Evolutionary conservation across 2,888 invertebrate genomes (phyloP).

Genomic region (Drosophila phalerata): DNA sequence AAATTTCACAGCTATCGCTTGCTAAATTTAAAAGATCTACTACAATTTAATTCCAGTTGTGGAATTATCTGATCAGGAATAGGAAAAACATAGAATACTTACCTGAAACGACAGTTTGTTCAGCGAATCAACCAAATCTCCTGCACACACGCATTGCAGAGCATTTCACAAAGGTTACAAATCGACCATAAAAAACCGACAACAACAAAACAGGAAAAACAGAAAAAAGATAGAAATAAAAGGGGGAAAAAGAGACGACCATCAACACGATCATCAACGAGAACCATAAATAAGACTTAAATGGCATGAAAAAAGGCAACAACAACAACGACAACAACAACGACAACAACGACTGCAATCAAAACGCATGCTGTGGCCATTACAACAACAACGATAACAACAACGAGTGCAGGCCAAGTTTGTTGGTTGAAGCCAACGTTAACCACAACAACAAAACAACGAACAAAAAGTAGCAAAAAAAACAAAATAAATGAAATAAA

Average conservation of each 20-base stretch:
- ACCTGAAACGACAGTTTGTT: not conserved
- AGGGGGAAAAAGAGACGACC: constrained; percentile 64
- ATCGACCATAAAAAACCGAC: constrained; percentile 26
- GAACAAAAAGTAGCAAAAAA: constrained; percentile 61
- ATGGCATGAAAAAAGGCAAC: constrained; percentile 74
- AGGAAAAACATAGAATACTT: not conserved
- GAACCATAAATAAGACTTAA: constrained; percentile 83
- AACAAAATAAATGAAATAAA: constrained; percentile 19
- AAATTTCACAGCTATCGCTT: not conserved
- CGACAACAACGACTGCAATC: constrained; percentile 65
- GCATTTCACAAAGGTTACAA: constrained; percentile 49
- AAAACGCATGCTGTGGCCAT: constrained; percentile 76
- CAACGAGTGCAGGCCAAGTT: constrained; percentile 33
- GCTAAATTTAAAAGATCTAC: not conserved
- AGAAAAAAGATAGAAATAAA: constrained; percentile 40
- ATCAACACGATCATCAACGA: constrained; percentile 83
- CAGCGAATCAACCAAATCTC: constrained; percentile 26
- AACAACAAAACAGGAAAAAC: constrained; percentile 22
- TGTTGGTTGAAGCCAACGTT: constrained; percentile 45
- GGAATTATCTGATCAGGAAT: not conserved
- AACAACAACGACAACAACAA: constrained; percentile 39
- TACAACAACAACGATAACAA: constrained; percentile 56
- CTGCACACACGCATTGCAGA: constrained; percentile 40
- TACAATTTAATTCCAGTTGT: not conserved
- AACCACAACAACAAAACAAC: constrained; percentile 62